Base-by-base conservation (phyloP, 1,140 invertebrate species). In the Drosophila suzukii region DNA sequence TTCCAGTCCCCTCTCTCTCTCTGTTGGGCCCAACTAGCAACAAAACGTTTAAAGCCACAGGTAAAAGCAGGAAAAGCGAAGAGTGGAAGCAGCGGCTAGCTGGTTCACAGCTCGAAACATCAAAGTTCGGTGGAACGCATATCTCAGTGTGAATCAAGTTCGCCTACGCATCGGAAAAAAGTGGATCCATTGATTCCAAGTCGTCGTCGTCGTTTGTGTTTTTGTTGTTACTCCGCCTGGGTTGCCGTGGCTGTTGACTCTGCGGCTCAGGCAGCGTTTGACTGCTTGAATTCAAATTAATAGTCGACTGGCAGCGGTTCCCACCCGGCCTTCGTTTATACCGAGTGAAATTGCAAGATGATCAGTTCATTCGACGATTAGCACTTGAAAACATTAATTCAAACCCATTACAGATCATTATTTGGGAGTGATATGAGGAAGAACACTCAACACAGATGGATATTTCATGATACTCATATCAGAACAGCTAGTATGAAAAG, bases 251-350 rank as follows among this genome's bases (percentile, higher is more conserved):
- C 54, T 79, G 77, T 86, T 81, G 77, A 76, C 68, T 81, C 70
- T 65, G 70, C 73, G 50, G 74, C 68, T 62, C 54, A 58, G 78
- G 61, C 74, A 74, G 74, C 82, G 56, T 86, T 88, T 83, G 80
- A 88, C 84, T 88, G 84, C 84, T 89, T 88, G 84, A 89, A 88
- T 88, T 89, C 84, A 88, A 88, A 88, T 88, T 88, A 88, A 88
- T 88, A 88, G 84, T 74, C 79, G 73, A 75, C 79, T 88, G 65
- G 65, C 68, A 63, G 60, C 51, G 51, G 27, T 55, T 63, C 10
- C 50, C 34, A 24, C 27, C 57, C 43, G 13, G 44, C 30, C 30
- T 13, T 24, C 2, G 68, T 71, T 71, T 71, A 71, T 43, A n/a
- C 68, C 27, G 6, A 3, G 0, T 0, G 6, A 20, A 4, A 38